phyloP scores from a whole-genome alignment of 2,113 vertebrate species.

The Grus americana region DNA sequence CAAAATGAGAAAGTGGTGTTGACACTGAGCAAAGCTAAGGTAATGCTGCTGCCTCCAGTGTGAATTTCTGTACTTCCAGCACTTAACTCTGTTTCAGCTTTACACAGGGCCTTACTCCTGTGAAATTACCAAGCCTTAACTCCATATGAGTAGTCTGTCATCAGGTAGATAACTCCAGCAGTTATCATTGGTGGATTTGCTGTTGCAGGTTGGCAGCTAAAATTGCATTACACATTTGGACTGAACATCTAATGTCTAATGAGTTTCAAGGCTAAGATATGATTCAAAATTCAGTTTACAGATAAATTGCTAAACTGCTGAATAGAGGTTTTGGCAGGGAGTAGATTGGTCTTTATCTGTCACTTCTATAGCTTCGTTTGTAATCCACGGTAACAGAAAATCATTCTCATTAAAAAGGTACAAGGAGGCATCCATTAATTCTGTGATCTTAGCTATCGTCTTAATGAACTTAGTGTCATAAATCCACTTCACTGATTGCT shows the following conservation, averaged over 20 bases:
- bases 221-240: constrained; percentile 19
- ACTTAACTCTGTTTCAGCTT: neutral
- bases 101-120: neutral
- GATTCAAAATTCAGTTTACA: constrained; percentile 54
- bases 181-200: neutral
- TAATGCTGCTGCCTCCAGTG: neutral
- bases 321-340: constrained; percentile 19
- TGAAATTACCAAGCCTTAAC: neutral
- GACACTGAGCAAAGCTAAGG: neutral
- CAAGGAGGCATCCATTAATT: constrained; percentile 63
- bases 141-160: neutral
- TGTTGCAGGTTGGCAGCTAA: neutral
- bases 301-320: constrained; percentile 39
- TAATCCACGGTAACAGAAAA: constrained; percentile 69
- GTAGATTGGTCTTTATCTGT: constrained; percentile 69
- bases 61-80: neutral
- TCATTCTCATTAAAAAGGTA: constrained; percentile 71
- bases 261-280: constrained; percentile 48
- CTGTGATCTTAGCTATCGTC: constrained; percentile 52
- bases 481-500: constrained; percentile 41
- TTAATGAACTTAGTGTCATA: constrained; percentile 70
- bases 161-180: neutral
- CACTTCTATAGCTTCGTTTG: constrained; percentile 26
- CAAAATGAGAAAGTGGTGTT: neutral
- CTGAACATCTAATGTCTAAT: constrained; percentile 18